A percentile compares a stretch with the other conserved stretches of the same genome.
Evolutionary conservation across 2,113 vertebrate species (phyloP).

Genomic region (Microcebus murinus): DNA sequence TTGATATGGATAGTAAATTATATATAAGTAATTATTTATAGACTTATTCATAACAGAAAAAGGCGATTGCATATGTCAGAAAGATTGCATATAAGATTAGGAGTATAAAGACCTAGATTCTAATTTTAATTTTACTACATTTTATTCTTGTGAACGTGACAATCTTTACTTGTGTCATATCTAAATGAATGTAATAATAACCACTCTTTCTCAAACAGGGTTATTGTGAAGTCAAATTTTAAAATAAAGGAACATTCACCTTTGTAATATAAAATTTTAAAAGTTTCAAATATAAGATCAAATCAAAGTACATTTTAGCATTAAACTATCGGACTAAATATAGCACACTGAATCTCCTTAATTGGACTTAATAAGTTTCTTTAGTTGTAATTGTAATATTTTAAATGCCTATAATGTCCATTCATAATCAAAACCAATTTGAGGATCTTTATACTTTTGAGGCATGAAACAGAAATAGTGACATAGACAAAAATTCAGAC

Average conservation of each 20-base stretch:
- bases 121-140: neutral
- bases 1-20: neutral
- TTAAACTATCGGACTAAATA: neutral
- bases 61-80: neutral
- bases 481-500: neutral
- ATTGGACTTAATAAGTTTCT: neutral
- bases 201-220: neutral
- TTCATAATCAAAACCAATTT: neutral
- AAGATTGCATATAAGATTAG: neutral
- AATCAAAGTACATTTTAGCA: neutral
- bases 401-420: neutral
- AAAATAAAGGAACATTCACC: neutral
- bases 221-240: neutral
- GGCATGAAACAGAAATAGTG: neutral
- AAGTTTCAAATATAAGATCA: neutral
- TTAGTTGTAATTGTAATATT: neutral
- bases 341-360: neutral
- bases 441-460: neutral
- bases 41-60: neutral
- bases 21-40: neutral
- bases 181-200: neutral
- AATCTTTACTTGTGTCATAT: neutral
- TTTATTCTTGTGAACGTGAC: neutral
- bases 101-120: neutral
- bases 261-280: neutral